Evolutionary conservation across 2,113 vertebrate species (phyloP).

Genomic region (Prolemur simus): DNA sequence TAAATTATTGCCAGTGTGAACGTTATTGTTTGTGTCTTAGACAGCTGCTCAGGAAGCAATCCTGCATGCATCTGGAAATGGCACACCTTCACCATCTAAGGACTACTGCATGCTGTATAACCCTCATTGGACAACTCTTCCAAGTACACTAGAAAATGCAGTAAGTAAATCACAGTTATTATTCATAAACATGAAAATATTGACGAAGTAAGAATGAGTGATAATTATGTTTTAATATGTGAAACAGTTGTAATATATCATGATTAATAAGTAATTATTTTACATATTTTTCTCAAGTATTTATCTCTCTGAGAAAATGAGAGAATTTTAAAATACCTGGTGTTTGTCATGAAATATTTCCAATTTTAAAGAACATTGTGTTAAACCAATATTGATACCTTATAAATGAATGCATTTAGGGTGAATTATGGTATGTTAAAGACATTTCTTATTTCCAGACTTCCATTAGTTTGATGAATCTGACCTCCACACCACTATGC

Average conservation of each 20-base stretch:
- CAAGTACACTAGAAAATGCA: constrained; percentile 84
- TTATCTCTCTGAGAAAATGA: not conserved
- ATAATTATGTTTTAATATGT: not conserved
- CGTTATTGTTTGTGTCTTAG: constrained; percentile 78
- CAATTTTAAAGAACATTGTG: not conserved
- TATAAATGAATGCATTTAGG: not conserved
- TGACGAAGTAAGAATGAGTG: not conserved
- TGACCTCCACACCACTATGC: constrained; percentile 88
- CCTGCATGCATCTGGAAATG: constrained; percentile 85
- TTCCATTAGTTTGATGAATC: constrained; percentile 83
- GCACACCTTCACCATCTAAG: constrained; percentile 54
- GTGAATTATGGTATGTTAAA: not conserved
- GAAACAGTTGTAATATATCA: not conserved
- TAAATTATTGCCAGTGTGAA: not conserved
- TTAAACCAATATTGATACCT: not conserved
- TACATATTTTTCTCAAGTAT: not conserved
- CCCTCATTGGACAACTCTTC: constrained; percentile 86
- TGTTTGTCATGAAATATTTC: constrained; percentile 1
- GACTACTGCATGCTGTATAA: constrained; percentile 94
- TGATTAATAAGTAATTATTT: constrained; percentile 27
- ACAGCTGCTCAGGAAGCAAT: constrained; percentile 89
- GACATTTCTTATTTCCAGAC: constrained; percentile 80
- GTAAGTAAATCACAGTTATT: constrained; percentile 85
- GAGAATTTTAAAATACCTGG: constrained; percentile 6
- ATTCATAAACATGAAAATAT: not conserved